Base-by-base conservation (phyloP, 2,797 vertebrate species). In the Pseudopleuronectes americanus region DNA sequence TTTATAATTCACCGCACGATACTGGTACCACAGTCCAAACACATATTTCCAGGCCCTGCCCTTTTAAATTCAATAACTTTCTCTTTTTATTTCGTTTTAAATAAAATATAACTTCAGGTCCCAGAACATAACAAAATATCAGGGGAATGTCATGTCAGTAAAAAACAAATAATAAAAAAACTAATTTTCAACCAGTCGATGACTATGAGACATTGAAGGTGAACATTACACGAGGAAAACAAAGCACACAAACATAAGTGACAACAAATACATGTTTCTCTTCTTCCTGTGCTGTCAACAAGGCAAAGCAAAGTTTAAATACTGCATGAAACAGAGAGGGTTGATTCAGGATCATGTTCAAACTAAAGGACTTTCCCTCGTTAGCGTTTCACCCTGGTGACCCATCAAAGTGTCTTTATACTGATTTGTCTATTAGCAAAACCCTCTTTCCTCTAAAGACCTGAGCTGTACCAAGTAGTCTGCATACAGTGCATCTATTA, bases 391-490 rank as follows among this genome's bases (percentile, higher is more conserved):
- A 31, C 56, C 55, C 47, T 6, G 13, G 4, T 7, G 41, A 67
- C 60, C 43, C 3, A 41, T 22, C 22, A 63, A 59, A 28, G 21
- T n/a, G 8, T 71, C 49, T 13, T 16, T 23, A 28, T 53, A 61
- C 54, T 64, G 49, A 73, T 76, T 78, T 80, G 43, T 76, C 81
- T 16, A 14, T 48, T 57, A 67, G 19, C 26, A 84, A 84, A 83
- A 77, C 67, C 82, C 80, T 68, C 36, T 19, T 62, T n/a, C 19
- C 51, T 55, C 28, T n/a, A 79, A 76, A 69, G 60, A 89, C 84
- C 88, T 86, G 87, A 88, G 86, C 84, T 71, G 74, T 75, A 84
- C 76, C 72, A 67, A 90, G 82, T 90, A 80, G 73, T 87, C 77
- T 76, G 80, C 54, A 69, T 84, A 77, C 87, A 93, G 89, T 86